phyloP scores from a whole-genome alignment of 1,140 invertebrate species.

The Drosophila subpulchrella region DNA sequence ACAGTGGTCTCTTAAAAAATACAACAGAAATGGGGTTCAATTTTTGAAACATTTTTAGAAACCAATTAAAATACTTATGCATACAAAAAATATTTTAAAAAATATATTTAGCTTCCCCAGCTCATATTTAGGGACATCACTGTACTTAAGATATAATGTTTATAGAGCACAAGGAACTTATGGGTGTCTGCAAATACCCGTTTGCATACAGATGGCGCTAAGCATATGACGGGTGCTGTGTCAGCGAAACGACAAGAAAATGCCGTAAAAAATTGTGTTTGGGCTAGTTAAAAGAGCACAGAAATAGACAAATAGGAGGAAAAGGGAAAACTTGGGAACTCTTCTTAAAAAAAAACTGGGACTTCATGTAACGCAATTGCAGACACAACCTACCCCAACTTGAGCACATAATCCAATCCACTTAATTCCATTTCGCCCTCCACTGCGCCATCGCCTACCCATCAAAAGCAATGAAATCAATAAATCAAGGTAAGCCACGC shows the following conservation, averaged over 20 bases:
- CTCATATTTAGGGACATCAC: neutral
- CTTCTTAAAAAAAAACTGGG: neutral
- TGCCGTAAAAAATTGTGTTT: conserved; percentile 20
- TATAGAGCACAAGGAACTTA: conserved; percentile 6
- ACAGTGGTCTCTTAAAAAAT: neutral
- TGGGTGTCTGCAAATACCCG: conserved; percentile 2
- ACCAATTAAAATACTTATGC: neutral
- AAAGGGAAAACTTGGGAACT: neutral
- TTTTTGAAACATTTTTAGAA: no score
- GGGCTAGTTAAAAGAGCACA: conserved; percentile 6
- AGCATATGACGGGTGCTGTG: conserved; percentile 51
- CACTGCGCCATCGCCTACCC: neutral
- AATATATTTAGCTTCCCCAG: neutral
- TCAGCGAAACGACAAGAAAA: conserved; percentile 42
- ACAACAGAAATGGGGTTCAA: neutral
- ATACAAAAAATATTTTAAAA: neutral
- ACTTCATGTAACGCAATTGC: conserved; percentile 2
- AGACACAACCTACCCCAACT: conserved; percentile 41
- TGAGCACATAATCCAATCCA: conserved; percentile 44
- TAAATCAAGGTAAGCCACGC: conserved; percentile 63
- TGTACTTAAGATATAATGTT: conserved; percentile 2
- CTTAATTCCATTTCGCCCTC: conserved; percentile 20
- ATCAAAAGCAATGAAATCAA: conserved; percentile 38
- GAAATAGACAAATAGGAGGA: conserved; percentile 4
- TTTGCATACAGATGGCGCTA: conserved; percentile 29